phyloP scores from a whole-genome alignment of 2,888 invertebrate species.

The Melipona beecheii region DNA sequence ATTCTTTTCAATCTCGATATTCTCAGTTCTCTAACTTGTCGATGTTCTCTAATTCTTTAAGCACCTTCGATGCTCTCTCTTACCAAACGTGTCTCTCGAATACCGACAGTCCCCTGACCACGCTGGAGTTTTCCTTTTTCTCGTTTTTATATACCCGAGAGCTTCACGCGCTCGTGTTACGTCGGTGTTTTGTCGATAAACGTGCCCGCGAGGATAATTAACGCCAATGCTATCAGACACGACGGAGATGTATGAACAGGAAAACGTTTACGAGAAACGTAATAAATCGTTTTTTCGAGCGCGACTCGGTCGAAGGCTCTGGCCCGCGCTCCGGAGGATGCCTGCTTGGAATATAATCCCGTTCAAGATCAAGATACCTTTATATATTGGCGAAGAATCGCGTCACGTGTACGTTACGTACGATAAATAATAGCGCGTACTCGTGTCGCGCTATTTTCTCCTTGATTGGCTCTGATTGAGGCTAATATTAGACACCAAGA shows the following conservation, averaged over 20 bases:
- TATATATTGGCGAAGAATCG: conserved; percentile 55
- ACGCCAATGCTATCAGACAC: neutral
- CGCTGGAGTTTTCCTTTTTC: neutral
- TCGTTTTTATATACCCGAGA: neutral
- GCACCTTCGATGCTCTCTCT: too few species aligned
- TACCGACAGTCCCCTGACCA: too few species aligned
- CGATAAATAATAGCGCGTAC: conserved; percentile 63
- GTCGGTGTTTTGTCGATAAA: neutral
- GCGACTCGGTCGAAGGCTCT: neutral
- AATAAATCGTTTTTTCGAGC: neutral
- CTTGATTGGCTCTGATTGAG: conserved; percentile 75
- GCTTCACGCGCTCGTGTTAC: too few species aligned
- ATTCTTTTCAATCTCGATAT: too few species aligned
- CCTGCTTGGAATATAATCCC: conserved; percentile 4
- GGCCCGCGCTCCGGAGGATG: conserved; percentile 1
- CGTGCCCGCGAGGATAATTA: neutral
- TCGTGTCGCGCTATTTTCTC: conserved; percentile 63
- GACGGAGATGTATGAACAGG: neutral
- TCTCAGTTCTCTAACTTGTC: too few species aligned
- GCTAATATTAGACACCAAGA: conserved; percentile 67
- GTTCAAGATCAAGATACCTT: conserved; percentile 68
- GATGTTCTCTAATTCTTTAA: too few species aligned
- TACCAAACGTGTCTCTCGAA: too few species aligned
- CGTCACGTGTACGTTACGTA: conserved; percentile 62
- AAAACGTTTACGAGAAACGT: neutral